Conservation (phyloP, 2,113 vertebrate genomes). For the Eidolon helvum region DNA sequence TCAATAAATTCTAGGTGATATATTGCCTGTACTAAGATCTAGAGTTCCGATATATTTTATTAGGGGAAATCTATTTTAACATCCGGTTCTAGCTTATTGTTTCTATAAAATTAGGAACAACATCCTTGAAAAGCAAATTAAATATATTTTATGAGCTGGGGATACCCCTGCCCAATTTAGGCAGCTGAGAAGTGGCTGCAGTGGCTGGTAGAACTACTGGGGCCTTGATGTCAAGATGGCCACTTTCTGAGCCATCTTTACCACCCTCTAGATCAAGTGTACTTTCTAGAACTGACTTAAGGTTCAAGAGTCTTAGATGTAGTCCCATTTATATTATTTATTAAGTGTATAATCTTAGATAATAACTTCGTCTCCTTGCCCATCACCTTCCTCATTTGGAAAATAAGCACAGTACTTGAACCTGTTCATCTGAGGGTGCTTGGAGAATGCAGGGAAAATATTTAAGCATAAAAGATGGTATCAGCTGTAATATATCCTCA, state of each 20-base stretch:
- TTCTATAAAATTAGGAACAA: neutral
- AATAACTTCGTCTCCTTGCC: neutral
- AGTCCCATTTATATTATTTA: neutral
- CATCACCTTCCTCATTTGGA: neutral
- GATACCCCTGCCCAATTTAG: no score
- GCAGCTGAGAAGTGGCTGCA: neutral
- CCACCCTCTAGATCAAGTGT: no score
- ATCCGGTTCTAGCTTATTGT: neutral
- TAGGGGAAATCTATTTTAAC: neutral
- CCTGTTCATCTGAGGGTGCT: neutral
- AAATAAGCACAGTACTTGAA: neutral
- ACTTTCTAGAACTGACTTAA: neutral
- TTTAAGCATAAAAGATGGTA: neutral
- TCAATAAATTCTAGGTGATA: neutral
- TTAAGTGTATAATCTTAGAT: neutral
- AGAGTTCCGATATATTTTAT: neutral
- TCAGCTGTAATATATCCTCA: neutral
- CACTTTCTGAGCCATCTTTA: neutral
- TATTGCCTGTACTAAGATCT: neutral
- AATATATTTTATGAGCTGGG: neutral
- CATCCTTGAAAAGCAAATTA: neutral
- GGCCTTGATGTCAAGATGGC: neutral
- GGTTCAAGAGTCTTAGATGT: neutral
- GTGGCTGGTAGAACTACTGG: no score
- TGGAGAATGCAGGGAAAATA: neutral